Evolutionary conservation across 64 coral and sea anemone species (phyloP).

Genomic region (Montipora efflorescens): DNA sequence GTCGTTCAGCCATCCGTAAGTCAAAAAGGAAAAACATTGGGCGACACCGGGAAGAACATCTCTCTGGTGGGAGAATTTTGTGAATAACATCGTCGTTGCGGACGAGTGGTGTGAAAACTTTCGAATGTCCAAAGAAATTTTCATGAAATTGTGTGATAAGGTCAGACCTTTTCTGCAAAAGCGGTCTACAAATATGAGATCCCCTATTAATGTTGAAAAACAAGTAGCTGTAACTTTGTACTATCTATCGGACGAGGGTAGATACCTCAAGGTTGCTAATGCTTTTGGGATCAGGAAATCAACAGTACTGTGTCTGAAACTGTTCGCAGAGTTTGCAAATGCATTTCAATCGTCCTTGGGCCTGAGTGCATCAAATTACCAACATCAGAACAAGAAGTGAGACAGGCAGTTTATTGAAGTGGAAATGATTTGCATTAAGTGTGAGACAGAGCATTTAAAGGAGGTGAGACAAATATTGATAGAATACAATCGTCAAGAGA

Average conservation of each 20-base stretch:
- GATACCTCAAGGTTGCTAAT: too few species aligned
- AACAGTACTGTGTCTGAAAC: too few species aligned
- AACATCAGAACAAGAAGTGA: too few species aligned
- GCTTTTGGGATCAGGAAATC: too few species aligned
- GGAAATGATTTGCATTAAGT: background rate
- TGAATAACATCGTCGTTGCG: background rate
- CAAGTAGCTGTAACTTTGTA: too few species aligned
- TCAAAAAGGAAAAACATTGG: conserved; percentile 7
- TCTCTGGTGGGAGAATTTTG: too few species aligned
- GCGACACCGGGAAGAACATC: background rate
- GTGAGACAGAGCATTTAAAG: background rate
- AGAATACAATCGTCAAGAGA: background rate
- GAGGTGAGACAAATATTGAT: background rate
- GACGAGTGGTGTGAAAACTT: conserved; percentile 65
- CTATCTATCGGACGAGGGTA: too few species aligned
- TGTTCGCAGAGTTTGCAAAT: too few species aligned
- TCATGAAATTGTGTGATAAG: conserved; percentile 51
- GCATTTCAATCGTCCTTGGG: too few species aligned
- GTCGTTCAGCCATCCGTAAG: conserved; percentile 9
- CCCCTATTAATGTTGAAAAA: too few species aligned
- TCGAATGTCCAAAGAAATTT: conserved; percentile 44
- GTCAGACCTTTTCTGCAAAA: conserved; percentile 54
- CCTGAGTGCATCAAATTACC: too few species aligned
- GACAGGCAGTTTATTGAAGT: background rate
- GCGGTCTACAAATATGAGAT: background rate